A percentile compares a stretch with the other conserved stretches of the same genome.
phyloP scores from a whole-genome alignment of 2,113 vertebrate genomes.

The Corydoras sp. region DNA sequence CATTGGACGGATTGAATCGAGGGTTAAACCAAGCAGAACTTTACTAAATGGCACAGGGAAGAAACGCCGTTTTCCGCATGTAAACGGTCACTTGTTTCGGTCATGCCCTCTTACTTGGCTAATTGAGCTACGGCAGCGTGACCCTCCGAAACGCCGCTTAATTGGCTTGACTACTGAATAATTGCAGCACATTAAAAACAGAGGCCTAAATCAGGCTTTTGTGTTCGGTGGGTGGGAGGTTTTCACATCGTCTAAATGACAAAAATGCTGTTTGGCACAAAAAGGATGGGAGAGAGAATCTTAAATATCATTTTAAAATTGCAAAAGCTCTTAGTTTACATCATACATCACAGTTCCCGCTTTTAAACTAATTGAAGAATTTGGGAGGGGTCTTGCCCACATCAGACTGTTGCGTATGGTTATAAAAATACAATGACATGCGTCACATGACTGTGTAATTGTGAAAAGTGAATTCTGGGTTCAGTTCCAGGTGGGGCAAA shows the following conservation, averaged over 20 bases:
- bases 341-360: no score
- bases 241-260: slow-evolving; percentile 29
- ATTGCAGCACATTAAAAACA: slow-evolving; percentile 29
- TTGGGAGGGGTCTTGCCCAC: no score
- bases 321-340: no score
- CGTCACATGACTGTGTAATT: no score
- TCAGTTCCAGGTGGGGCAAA: no score
- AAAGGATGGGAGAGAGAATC: slow-evolving; percentile 4
- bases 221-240: neutral
- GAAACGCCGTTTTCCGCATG: slow-evolving; percentile 9
- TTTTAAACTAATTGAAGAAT: no score
- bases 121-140: slow-evolving; percentile 12
- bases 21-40: slow-evolving; percentile 3
- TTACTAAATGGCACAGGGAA: neutral
- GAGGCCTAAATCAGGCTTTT: slow-evolving; percentile 25
- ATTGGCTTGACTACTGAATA: slow-evolving; percentile 26
- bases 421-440: no score
- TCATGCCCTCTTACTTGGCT: slow-evolving; percentile 22
- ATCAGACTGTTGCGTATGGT: no score
- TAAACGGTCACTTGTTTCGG: slow-evolving; percentile 17
- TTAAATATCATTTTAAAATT: no score
- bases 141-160: slow-evolving; percentile 11
- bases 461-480: no score
- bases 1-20: slow-evolving; percentile 12
- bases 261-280: slow-evolving; percentile 19